Evolutionary conservation across 2,888 invertebrate genomes (phyloP), one percentile per base, ranked within the genome.

Genomic region (Priocnemis perturbator): DNA sequence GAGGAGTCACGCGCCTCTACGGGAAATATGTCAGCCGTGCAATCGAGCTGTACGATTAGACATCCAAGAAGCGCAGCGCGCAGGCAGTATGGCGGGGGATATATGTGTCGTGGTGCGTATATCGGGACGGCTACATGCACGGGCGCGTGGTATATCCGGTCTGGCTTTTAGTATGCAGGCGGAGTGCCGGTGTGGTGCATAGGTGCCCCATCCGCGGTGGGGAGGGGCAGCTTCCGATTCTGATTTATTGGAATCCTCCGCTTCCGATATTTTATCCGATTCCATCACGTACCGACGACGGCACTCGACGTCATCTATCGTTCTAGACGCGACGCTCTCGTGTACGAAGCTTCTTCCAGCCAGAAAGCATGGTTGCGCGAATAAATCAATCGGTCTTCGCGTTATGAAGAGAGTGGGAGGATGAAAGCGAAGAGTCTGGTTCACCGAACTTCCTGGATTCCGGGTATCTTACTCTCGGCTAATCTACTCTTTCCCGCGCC

Each of bases 81-180:
- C 66, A 56, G 58, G 53, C 37, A 37, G 37, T 37, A 37, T 37
- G 37, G 26, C 26, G 7, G 37, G 55, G 73, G 70, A 75, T 75
- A 77, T 71, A 71, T 71, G 66, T 79, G 79, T 72, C 77, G 71
- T 65, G 62, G 75, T 65, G 72, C 57, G 76, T 72, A 79, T 81
- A 81, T 83, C 76, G 81, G 81, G 77, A 81, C 79, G 79, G 78
- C 73, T 81, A 83, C 77, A 83, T 81, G 83, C 80, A 82, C 74
- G 81, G 83, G 79, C 83, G 82, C 81, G 81, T 83, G 85, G 85
- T 85, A 84, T 88, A 88, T 88, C 88, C 88, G 87, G 88, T 88
- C 85, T 84, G 79, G 70, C 76, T 76, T 85, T 88, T 88, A 88
- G 86, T 88, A 88, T 88, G 86, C 88, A 87, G 85, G 80, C 83